phyloP scores from a whole-genome alignment of 2,797 vertebrate genomes.

The Molothrus ater region DNA sequence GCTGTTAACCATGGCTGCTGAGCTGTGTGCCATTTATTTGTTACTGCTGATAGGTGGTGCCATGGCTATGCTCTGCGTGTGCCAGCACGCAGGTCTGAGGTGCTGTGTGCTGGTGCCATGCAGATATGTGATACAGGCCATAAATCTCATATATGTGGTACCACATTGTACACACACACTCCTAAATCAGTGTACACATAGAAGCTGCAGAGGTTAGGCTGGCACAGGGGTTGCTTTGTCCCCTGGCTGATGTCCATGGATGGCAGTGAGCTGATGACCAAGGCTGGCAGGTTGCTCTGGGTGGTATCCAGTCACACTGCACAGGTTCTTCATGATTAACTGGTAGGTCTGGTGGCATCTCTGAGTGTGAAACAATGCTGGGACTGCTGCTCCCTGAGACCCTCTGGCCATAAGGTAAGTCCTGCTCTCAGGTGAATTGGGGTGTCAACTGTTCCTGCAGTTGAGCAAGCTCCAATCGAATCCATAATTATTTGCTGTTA shows the following conservation, averaged over 20 bases:
- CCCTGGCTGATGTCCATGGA: fast-evolving
- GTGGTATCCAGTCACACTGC: fast-evolving
- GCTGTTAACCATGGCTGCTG: background rate
- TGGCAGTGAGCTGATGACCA: background rate
- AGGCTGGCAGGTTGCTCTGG: background rate
- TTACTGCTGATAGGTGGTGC: background rate
- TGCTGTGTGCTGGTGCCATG: background rate
- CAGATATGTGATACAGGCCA: fast-evolving
- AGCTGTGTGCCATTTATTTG: background rate
- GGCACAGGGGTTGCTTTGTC: background rate
- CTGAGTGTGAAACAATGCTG: background rate
- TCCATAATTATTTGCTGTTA: background rate
- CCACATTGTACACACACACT: fast-evolving
- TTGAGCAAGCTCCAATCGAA: background rate
- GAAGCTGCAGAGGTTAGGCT: background rate
- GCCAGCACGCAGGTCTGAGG: fast-evolving
- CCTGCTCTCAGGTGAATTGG: background rate
- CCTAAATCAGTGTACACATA: fast-evolving
- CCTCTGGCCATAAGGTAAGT: background rate
- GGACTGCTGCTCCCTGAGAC: background rate
- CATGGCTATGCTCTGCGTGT: background rate
- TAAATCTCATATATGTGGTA: fast-evolving
- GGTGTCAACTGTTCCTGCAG: background rate
- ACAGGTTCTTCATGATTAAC: background rate
- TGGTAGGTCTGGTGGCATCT: fast-evolving